Conservation (phyloP, 1,140 invertebrate species). For the Lepidotrigona ventralis region DNA sequence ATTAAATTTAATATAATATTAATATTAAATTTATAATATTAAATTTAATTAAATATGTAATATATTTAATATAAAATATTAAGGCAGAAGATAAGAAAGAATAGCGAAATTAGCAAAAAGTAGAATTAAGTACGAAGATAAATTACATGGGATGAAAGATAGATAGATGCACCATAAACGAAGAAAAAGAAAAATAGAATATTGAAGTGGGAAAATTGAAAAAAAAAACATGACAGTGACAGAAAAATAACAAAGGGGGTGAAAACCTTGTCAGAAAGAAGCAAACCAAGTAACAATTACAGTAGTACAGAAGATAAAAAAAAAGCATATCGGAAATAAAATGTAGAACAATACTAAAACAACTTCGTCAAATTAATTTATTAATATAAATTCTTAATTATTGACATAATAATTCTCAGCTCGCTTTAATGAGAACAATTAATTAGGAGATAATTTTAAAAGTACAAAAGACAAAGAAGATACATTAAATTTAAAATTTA, state of each 20-base stretch:
- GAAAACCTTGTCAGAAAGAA: neutral
- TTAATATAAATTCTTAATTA: neutral
- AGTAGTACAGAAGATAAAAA: neutral
- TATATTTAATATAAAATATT: slow-evolving; percentile 10
- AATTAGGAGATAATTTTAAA: too few species aligned
- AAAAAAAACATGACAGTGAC: neutral
- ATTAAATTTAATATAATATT: too few species aligned
- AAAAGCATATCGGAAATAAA: neutral
- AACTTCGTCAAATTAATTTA: neutral
- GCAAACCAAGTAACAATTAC: neutral
- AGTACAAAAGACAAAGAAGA: neutral
- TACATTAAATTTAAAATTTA: neutral
- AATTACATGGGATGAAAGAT: slow-evolving; percentile 10
- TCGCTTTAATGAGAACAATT: too few species aligned
- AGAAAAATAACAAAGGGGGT: neutral
- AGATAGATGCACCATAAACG: neutral
- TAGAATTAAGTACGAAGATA: neutral
- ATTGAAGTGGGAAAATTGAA: neutral
- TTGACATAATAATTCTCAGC: too few species aligned
- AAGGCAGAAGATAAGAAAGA: neutral
- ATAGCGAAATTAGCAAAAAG: neutral
- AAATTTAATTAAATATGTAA: too few species aligned
- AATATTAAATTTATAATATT: too few species aligned
- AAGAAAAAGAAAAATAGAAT: neutral
- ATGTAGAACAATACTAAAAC: neutral